Evolutionary conservation across 2,797 vertebrate species (phyloP).

Genomic region (Paguma larvata): DNA sequence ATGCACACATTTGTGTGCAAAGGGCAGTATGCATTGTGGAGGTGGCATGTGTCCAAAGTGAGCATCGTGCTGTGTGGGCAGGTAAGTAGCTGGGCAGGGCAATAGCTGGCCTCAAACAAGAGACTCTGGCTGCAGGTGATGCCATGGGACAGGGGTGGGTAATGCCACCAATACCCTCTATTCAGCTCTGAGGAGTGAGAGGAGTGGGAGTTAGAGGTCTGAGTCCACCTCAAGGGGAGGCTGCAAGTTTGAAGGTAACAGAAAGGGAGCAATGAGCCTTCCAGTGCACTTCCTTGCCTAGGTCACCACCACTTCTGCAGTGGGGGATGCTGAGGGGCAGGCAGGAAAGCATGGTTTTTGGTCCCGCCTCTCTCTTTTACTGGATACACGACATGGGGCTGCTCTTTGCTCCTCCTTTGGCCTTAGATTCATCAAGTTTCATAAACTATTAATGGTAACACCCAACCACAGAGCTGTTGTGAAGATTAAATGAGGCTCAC

Average conservation of each 20-base stretch:
- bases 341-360: not conserved
- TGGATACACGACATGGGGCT: not conserved
- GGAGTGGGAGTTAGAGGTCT: not conserved
- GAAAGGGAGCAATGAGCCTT: not conserved
- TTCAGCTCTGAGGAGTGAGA: not conserved
- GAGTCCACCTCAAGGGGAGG: not conserved
- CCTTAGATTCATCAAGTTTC: not conserved
- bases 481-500: conserved; percentile 38
- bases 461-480: not conserved
- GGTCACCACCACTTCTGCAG: not conserved
- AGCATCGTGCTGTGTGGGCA: not conserved
- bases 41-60: not conserved
- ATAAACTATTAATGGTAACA: not conserved
- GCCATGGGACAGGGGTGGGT: not conserved
- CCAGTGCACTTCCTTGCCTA: not conserved
- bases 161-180: not conserved
- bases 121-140: not conserved
- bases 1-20: not conserved
- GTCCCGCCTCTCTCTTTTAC: not conserved
- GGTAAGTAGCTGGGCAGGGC: not conserved
- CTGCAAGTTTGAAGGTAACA: not conserved
- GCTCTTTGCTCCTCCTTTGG: not conserved
- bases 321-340: not conserved
- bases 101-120: not conserved
- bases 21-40: not conserved